Percentiles rank a stretch among this genome's conserved stretches.
Evolutionary conservation across 2,113 vertebrate species (phyloP).

Genomic region (Hippocampus mohnikei): DNA sequence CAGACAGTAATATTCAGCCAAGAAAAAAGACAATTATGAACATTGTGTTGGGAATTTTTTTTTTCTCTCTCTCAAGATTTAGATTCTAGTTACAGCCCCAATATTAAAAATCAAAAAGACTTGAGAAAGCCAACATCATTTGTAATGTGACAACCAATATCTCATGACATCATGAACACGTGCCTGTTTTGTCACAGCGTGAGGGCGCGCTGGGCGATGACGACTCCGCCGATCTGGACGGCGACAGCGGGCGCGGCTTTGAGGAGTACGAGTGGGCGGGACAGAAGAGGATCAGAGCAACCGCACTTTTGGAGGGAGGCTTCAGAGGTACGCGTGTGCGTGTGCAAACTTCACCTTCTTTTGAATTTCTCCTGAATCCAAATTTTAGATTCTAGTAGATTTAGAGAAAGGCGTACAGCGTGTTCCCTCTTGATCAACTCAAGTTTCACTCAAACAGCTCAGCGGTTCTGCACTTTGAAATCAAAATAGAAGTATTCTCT

Average conservation of each 20-base stretch:
- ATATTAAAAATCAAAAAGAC: neutral
- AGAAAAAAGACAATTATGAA: neutral
- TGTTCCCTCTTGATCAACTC: no score
- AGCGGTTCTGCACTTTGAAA: no score
- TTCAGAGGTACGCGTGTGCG: constrained; percentile 82
- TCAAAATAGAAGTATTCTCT: no score
- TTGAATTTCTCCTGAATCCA: no score
- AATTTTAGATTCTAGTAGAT: no score
- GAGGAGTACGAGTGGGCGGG: constrained; percentile 99
- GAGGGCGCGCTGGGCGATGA: constrained; percentile 91
- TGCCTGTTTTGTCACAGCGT: constrained; percentile 74
- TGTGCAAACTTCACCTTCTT: neutral
- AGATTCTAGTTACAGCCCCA: neutral
- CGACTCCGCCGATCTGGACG: constrained; percentile 91
- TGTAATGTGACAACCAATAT: neutral
- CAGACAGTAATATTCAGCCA: neutral
- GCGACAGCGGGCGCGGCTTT: constrained; percentile 91
- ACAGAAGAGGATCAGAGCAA: constrained; percentile 97
- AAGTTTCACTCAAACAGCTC: neutral
- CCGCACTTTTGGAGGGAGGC: constrained; percentile 92
- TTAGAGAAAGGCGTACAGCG: no score
- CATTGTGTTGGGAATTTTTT: neutral
- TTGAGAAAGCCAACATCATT: neutral
- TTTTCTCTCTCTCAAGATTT: neutral
- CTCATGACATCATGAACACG: constrained; percentile 10